Percentiles rank a stretch among this genome's conserved stretches.
phyloP scores from a whole-genome alignment of 2,113 vertebrate species.

The Gallinago paraguaiae region DNA sequence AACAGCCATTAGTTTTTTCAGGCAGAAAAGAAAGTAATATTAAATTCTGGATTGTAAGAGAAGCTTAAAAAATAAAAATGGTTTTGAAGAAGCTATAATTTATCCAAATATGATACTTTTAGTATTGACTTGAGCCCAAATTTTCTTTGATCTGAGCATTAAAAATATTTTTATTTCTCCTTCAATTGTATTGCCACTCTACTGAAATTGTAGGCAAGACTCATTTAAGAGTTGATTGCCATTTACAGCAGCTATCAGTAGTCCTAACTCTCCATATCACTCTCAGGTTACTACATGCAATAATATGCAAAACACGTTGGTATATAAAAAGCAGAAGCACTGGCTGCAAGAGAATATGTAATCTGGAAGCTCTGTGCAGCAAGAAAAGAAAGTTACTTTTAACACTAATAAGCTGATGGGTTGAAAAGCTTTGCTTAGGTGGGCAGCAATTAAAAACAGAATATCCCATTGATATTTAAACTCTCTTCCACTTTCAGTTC shows the following conservation, averaged over 20 bases:
- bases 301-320: neutral
- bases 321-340: neutral
- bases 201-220: neutral
- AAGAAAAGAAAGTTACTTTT: neutral
- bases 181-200: neutral
- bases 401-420: neutral
- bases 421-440: neutral
- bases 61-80: neutral
- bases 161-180: neutral
- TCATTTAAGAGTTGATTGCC: neutral
- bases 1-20: neutral
- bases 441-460: neutral
- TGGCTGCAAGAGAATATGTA: neutral
- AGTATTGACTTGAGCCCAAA: neutral
- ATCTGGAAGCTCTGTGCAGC: neutral
- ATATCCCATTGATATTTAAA: neutral
- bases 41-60: neutral
- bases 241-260: neutral
- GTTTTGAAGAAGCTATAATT: fast-evolving
- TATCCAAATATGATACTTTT: neutral
- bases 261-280: neutral
- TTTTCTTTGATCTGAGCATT: neutral
- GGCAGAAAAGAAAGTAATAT: neutral
- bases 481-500: neutral
- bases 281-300: neutral